Evolutionary conservation across 2,113 vertebrate species (phyloP), one percentile per base, ranked within the genome.

Genomic region (Eleginops maclovinus): DNA sequence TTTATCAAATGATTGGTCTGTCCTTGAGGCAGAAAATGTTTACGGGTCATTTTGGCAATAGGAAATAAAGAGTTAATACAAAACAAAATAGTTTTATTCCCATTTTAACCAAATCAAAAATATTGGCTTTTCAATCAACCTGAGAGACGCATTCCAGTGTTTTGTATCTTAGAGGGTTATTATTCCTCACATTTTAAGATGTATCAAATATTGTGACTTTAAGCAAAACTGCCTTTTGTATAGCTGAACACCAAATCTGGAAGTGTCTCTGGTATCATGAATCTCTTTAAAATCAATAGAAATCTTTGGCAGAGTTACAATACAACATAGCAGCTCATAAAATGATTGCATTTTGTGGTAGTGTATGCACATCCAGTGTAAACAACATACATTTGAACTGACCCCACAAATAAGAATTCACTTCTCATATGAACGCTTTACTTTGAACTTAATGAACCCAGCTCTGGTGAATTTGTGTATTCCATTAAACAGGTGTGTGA

Each of bases 401-500:
- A 21, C 50, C 21, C 40, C 13, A 68, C 1, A 66, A 40, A 65
- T 36, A 56, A 17, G 17, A 15, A 4, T 43, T 43, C 24, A 40
- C 22, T 7, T 44, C 46, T 21, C 19, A 3, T 55, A 31, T 41
- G 12, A 1, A 65, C 8, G 13, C 22, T 24, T 40, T 15, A 22
- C 61, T 50, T 59, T 56, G 63, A 86, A 81, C 67, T 72, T 72
- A 72, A 81, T 69, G 47, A 87, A 88, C 67, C 70, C 28, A 62
- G 36, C 77, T 75, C 50, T 75, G 74, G n/a, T 65, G 80, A 81
- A 85, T 28, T 64, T 56, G 56, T 46, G 17, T 69, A 55, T 86
- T 82, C 73, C 36, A 62, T 50, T 22, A 81, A 89, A 81, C 78
- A 91, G 90, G 79, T 90, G 85, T 79, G 83, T 77, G 66, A 58